Conservation (phyloP, 2,113 vertebrate species). For the Larimichthys crocea region DNA sequence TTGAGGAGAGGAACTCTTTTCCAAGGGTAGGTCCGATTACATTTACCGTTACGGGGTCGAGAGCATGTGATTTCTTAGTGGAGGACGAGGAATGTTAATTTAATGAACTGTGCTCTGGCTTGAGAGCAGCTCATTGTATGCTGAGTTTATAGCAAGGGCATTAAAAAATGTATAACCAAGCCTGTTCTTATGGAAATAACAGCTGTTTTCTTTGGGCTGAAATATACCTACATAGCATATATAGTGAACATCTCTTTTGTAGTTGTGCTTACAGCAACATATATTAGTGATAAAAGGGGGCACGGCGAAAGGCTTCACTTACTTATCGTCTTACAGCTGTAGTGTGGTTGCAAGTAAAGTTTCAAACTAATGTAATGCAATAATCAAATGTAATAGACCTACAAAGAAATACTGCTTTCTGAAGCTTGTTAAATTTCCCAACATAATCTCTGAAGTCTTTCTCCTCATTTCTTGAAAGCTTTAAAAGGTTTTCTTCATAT, state of each 20-base stretch:
- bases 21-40: neutral
- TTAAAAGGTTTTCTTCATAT: neutral
- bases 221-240: neutral
- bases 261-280: no score
- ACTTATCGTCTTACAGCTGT: neutral
- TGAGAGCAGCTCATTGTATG: neutral
- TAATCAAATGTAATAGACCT: no score
- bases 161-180: neutral
- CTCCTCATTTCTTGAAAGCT: neutral
- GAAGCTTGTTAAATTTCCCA: no score
- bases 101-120: neutral
- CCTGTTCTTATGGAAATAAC: neutral
- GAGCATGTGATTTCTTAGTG: constrained; percentile 1
- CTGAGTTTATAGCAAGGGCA: neutral
- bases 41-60: neutral
- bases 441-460: neutral
- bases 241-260: neutral
- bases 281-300: neutral
- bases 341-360: neutral
- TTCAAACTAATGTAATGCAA: neutral
- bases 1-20: neutral
- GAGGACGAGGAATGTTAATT: constrained; percentile 43
- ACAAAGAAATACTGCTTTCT: no score
- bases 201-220: neutral
- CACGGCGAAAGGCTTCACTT: neutral